These are phyloP conservation scores for Arge pagana DNA, from an alignment of 2,888 invertebrate species.

Conservation along the genomic window DNA sequence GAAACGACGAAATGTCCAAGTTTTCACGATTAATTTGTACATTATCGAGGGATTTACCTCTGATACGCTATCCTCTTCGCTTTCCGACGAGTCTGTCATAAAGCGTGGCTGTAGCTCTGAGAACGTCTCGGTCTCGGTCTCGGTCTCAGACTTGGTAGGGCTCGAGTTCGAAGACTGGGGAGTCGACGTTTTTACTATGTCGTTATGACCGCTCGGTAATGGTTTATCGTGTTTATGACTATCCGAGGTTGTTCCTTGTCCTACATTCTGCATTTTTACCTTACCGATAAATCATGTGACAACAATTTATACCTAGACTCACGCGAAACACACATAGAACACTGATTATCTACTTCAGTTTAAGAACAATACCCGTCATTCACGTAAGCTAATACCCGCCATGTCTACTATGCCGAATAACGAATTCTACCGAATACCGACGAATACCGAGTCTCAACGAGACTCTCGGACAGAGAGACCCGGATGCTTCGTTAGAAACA, in stretches of 20 bases:
- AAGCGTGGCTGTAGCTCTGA: slow-evolving; percentile 83
- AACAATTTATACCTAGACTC: slow-evolving; percentile 54
- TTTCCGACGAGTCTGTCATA: slow-evolving; percentile 93
- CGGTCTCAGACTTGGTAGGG: slow-evolving; percentile 84
- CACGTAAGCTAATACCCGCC: slow-evolving; percentile 67
- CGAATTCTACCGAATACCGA: too few relatives aligned
- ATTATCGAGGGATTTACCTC: slow-evolving; percentile 71
- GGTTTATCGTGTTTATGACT: slow-evolving; percentile 67
- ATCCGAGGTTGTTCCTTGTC: slow-evolving; percentile 76
- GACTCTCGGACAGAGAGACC: too few relatives aligned
- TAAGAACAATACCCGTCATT: slow-evolving; percentile 57
- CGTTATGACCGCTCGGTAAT: slow-evolving; percentile 66
- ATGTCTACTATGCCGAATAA: slow-evolving; percentile 80
- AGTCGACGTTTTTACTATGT: slow-evolving; percentile 65
- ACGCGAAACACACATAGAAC: slow-evolving; percentile 49
- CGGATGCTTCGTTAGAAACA: slow-evolving; percentile 64
- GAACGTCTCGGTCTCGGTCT: slow-evolving; percentile 84
- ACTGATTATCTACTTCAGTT: slow-evolving; percentile 47
- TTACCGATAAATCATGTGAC: slow-evolving; percentile 64
- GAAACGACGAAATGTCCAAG: slow-evolving; percentile 50
- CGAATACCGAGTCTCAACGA: too few relatives aligned
- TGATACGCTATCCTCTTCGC: slow-evolving; percentile 94
- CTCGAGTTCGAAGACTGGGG: slow-evolving; percentile 84
- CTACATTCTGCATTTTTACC: slow-evolving; percentile 92
- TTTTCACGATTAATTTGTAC: slow-evolving; percentile 49